phyloP scores from a whole-genome alignment of 2,113 vertebrate species.

The Saguinus imperator region DNA sequence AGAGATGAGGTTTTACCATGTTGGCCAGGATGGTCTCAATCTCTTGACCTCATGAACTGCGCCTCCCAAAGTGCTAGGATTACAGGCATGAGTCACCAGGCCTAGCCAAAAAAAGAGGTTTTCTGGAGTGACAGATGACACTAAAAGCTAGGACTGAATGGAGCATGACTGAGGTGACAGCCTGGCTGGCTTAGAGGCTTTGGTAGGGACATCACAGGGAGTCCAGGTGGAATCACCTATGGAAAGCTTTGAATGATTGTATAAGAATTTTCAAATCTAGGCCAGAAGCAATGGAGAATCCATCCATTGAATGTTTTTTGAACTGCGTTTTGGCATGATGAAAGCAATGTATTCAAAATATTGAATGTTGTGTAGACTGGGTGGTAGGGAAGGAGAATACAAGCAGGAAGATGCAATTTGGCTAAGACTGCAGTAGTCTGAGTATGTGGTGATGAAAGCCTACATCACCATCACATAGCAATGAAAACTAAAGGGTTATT shows the following conservation, averaged over 20 bases:
- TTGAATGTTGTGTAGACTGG: neutral
- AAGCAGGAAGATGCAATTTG: neutral
- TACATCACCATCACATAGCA: neutral
- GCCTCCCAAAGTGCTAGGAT: too few species aligned
- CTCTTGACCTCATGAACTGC: too few species aligned
- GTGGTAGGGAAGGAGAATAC: neutral
- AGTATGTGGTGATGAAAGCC: neutral
- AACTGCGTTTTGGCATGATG: constrained; percentile 38
- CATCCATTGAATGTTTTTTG: neutral
- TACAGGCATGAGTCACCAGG: too few species aligned
- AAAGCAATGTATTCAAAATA: constrained; percentile 52
- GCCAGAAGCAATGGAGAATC: neutral
- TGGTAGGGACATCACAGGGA: neutral
- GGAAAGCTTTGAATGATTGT: neutral
- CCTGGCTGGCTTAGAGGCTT: neutral
- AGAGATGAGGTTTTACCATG: too few species aligned
- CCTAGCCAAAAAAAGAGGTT: neutral
- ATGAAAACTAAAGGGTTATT: neutral
- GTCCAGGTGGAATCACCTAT: neutral
- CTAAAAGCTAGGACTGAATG: neutral
- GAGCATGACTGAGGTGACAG: neutral
- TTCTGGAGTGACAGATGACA: neutral
- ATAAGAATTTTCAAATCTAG: neutral
- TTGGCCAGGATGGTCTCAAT: too few species aligned
- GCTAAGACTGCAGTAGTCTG: neutral